phyloP scores from a whole-genome alignment of 2,113 vertebrate genomes.

The Poecilia latipinna region DNA sequence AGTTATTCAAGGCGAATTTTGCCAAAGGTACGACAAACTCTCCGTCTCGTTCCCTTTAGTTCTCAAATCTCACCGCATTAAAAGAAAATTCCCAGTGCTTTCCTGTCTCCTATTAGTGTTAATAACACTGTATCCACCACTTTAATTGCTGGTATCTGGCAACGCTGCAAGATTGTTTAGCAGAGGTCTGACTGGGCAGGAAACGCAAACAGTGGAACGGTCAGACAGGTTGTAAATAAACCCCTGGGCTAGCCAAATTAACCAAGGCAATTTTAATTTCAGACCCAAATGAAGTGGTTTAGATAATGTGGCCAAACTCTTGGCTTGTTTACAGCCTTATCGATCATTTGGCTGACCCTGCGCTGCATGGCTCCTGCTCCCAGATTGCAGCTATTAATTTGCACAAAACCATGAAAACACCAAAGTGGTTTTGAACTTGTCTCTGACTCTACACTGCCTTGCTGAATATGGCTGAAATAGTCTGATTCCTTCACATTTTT shows the following conservation, averaged over 20 bases:
- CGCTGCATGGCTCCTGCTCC: neutral
- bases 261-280: slow-evolving; percentile 20
- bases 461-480: neutral
- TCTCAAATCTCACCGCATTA: neutral
- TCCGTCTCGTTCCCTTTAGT: slow-evolving; percentile 12
- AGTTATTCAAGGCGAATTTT: slow-evolving; percentile 83
- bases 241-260: slow-evolving; percentile 14
- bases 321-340: slow-evolving; percentile 16
- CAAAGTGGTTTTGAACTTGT: neutral
- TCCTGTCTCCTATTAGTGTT: slow-evolving; percentile 23
- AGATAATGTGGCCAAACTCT: slow-evolving; percentile 15
- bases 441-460: neutral
- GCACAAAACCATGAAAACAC: neutral
- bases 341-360: slow-evolving; percentile 1
- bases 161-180: slow-evolving; percentile 29
- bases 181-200: slow-evolving; percentile 36
- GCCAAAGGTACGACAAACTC: slow-evolving; percentile 45
- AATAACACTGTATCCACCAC: slow-evolving; percentile 20
- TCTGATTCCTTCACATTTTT: no score
- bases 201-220: slow-evolving; percentile 20
- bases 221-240: slow-evolving; percentile 54
- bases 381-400: neutral
- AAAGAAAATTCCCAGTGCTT: neutral
- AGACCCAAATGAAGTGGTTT: slow-evolving; percentile 7
- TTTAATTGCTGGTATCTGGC: slow-evolving; percentile 54